Base-by-base conservation (phyloP, 2,888 invertebrate species). In the Callosobruchus maculatus region DNA sequence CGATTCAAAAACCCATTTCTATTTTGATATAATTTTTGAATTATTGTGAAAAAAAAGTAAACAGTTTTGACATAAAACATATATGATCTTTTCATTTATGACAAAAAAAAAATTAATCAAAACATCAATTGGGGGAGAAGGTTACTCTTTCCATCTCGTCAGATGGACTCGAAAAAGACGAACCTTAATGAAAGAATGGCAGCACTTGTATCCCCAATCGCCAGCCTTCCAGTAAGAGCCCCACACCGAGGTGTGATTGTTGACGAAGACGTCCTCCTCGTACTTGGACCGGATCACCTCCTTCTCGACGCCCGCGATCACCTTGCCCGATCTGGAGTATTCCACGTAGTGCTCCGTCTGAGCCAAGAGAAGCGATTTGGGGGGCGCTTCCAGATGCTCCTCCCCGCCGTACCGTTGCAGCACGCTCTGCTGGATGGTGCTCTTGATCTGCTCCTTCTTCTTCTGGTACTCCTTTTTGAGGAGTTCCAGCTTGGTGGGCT, bases 341-440 rank as follows among this genome's bases (percentile, higher is more conserved):
- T 98, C 96, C 0, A 97, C 93, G 87, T 99, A 99, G 83, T 95
- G 92, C 85, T 99, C 99, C 0, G 97, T 97, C 87, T 99, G 99
- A 0, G 98, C 98, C 72, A 98, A 86, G 3, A 97, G 88, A 69
- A 99, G 88, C n/a, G 97, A 93, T 81, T 94, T 93, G 0, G 98
- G 97, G 0, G 97, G 97, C 0, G 91, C 95, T 77, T 96, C 88
- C 67, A 98, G 87, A 85, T 99, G 96, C 83, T 98, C 97, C 78
- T 94, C 95, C 0, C 99, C 99, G 0, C 99, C 99, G 84, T 99
- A 99, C 84, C 94, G 94, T 80, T 96, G 95, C 68, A 99, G 89
- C 74, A 99, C 93, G 73, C 93, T 93, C 76, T 94, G 92, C 80
- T 94, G 93, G 71, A 96, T 94, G 88, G 94, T 90, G 18, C 94